These are phyloP conservation scores for Pocillopora verrucosa DNA, from an alignment of 64 coral and sea anemone species.

Conservation along the genomic window DNA sequence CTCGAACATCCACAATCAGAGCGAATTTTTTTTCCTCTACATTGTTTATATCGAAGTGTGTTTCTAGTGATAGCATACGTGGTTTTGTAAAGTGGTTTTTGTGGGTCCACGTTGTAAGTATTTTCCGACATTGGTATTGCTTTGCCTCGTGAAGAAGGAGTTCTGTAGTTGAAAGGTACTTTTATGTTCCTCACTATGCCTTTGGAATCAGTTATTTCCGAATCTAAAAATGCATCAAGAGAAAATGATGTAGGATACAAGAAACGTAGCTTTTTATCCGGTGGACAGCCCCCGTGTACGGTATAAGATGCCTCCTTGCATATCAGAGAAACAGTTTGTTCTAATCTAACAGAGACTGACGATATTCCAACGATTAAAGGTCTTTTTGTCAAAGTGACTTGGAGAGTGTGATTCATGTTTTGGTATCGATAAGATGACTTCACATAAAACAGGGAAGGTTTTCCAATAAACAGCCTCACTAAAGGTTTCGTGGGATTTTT, in stretches of 20 bases:
- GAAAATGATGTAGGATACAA: conserved; percentile 67
- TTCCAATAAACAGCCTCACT: conserved; percentile 59
- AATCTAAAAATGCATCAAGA: conserved; percentile 40
- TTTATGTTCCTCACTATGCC: conserved; percentile 65
- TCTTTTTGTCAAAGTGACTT: conserved; percentile 61
- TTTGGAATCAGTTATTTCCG: conserved; percentile 52
- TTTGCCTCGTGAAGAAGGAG: conserved; percentile 89
- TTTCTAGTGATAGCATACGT: conserved; percentile 66
- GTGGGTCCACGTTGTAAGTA: conserved; percentile 88
- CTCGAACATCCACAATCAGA: conserved; percentile 78
- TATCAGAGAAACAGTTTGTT: conserved; percentile 64
- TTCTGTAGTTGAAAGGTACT: conserved; percentile 88
- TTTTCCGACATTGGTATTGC: conserved; percentile 91
- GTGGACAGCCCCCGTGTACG: conserved; percentile 86
- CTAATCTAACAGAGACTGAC: conserved; percentile 65
- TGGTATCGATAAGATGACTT: conserved; percentile 27
- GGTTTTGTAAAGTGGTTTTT: conserved; percentile 83
- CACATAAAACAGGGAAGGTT: conserved; percentile 61
- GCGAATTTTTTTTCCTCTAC: conserved; percentile 58
- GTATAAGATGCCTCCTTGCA: conserved; percentile 66
- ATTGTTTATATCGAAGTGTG: conserved; percentile 94
- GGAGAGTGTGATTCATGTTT: conserved; percentile 62
- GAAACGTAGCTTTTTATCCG: conserved; percentile 77
- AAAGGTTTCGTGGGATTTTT: conserved; percentile 27
- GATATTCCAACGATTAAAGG: conserved; percentile 70